These are phyloP conservation scores for Dryas iulia DNA, from an alignment of 1,140 invertebrate genomes.

Conservation along the genomic window DNA sequence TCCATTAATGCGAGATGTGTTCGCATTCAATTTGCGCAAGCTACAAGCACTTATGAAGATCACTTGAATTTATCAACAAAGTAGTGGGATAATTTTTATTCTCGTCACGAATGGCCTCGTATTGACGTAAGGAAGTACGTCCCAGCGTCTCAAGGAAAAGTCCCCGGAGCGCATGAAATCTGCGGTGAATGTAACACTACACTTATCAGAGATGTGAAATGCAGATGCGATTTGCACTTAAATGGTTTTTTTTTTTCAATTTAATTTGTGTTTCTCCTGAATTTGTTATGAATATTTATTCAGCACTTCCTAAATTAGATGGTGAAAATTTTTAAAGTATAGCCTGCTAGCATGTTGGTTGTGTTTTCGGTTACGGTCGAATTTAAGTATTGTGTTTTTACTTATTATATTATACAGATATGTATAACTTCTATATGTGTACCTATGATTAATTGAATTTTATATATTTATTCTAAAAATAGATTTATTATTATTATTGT, in stretches of 20 bases:
- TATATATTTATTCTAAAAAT: too few relatives aligned
- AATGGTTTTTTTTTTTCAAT: background rate
- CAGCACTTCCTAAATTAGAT: too few relatives aligned
- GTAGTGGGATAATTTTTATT: conserved; percentile 35
- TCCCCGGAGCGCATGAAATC: conserved; percentile 55
- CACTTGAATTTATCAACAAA: conserved; percentile 24
- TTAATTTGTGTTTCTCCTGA: background rate
- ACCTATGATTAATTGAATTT: too few relatives aligned
- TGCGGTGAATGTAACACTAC: conserved; percentile 54
- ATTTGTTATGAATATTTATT: background rate
- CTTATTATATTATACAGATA: too few relatives aligned
- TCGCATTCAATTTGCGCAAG: conserved; percentile 28
- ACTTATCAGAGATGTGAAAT: conserved; percentile 39
- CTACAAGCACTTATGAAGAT: conserved; percentile 34
- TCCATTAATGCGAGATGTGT: conserved; percentile 13
- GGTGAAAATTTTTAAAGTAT: too few relatives aligned
- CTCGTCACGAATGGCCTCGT: conserved; percentile 30
- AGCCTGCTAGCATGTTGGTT: too few relatives aligned
- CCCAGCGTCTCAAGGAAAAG: conserved; percentile 25
- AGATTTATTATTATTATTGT: too few relatives aligned
- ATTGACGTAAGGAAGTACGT: conserved; percentile 54
- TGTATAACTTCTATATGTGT: too few relatives aligned
- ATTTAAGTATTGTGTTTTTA: too few relatives aligned
- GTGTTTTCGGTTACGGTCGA: too few relatives aligned
- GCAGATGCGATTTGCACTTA: conserved; percentile 20